A percentile compares a stretch with the other conserved stretches of the same genome.
Evolutionary conservation across 2,797 vertebrate species (phyloP).

Genomic region (Scarus forsteni): DNA sequence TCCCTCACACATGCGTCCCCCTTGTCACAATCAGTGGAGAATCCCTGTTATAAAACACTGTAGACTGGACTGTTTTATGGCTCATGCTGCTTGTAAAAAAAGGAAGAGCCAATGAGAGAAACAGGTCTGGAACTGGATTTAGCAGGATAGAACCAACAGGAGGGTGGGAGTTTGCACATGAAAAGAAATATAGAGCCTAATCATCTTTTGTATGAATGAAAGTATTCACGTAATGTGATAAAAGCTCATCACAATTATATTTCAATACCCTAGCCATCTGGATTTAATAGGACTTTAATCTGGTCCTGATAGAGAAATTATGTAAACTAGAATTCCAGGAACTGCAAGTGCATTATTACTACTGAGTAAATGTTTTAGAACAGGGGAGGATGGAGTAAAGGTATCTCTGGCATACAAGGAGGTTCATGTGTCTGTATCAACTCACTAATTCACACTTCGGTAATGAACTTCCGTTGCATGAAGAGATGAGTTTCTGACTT

Average conservation of each 20-base stretch:
- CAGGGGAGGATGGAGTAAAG: background rate
- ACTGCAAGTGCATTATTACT: background rate
- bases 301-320: background rate
- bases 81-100: background rate
- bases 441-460: too few relatives aligned
- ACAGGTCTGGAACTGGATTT: slow-evolving; percentile 54
- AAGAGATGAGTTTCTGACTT: too few relatives aligned
- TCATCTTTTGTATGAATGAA: background rate
- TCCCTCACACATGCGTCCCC: slow-evolving; percentile 41
- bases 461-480: too few relatives aligned
- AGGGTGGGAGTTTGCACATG: background rate
- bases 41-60: slow-evolving; percentile 59
- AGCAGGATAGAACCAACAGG: slow-evolving; percentile 18
- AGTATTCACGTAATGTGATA: background rate
- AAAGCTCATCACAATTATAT: slow-evolving; percentile 5
- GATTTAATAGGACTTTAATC: background rate
- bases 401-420: too few relatives aligned
- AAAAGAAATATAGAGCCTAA: background rate
- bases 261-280: background rate
- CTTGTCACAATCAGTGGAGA: slow-evolving; percentile 80
- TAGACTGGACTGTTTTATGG: slow-evolving; percentile 59
- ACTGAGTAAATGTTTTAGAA: background rate
- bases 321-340: background rate
- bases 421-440: too few relatives aligned
- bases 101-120: background rate